Percentiles rank a stretch among this genome's conserved stretches.
Evolutionary conservation across 1,140 invertebrate genomes (phyloP).

Genomic region (Procambarus virginalis): DNA sequence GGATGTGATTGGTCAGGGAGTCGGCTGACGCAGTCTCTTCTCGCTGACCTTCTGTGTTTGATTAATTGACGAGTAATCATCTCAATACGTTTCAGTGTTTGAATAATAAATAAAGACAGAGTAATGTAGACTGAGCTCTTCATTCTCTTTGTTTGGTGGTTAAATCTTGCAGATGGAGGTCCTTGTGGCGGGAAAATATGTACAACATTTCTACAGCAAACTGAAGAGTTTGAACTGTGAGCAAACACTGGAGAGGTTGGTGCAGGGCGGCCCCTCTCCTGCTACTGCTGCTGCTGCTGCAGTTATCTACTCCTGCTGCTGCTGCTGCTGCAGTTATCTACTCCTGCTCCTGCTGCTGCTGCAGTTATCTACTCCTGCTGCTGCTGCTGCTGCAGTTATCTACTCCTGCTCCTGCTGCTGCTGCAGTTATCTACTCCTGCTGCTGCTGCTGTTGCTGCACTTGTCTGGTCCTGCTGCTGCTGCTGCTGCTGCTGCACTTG

Average conservation of each 20-base stretch:
- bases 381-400: background rate
- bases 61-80: slow-evolving; percentile 63
- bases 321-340: background rate
- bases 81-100: slow-evolving; percentile 61
- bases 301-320: background rate
- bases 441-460: background rate
- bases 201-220: slow-evolving; percentile 40
- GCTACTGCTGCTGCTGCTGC: background rate
- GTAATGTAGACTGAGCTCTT: slow-evolving; percentile 57
- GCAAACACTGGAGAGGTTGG: slow-evolving; percentile 20
- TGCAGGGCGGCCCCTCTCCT: background rate
- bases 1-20: slow-evolving; percentile 31
- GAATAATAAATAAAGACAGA: slow-evolving; percentile 58
- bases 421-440: background rate
- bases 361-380: background rate
- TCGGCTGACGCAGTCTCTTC: slow-evolving; percentile 37
- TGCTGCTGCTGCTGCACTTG: background rate
- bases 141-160: slow-evolving; percentile 55
- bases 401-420: background rate
- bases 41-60: slow-evolving; percentile 51
- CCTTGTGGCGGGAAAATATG: slow-evolving; percentile 38
- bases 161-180: slow-evolving; percentile 48
- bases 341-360: background rate
- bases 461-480: background rate
- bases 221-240: slow-evolving; percentile 20